Percentiles rank a stretch among this genome's conserved stretches.
These are phyloP conservation scores for Nasonia longicornis DNA, from an alignment of 1,140 invertebrate genomes.

Conservation along the genomic window DNA sequence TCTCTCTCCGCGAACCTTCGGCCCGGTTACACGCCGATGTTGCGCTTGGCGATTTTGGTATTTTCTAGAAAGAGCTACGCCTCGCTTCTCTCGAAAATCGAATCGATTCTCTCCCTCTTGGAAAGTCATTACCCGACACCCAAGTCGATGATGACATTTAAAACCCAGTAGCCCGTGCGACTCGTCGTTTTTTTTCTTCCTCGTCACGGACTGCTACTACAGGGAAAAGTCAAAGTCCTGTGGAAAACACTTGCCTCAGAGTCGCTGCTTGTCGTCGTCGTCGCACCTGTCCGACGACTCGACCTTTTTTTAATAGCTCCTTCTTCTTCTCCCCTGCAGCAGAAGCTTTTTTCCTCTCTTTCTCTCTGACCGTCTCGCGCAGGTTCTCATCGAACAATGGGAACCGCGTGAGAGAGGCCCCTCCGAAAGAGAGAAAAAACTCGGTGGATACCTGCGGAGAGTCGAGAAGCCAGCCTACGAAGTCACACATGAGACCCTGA, in stretches of 20 bases:
- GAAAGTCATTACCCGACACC: too few relatives aligned
- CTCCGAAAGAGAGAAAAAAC: conserved; percentile 13
- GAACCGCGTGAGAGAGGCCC: conserved; percentile 5
- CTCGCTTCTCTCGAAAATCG: not conserved
- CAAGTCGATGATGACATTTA: not conserved
- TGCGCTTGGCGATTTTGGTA: not conserved
- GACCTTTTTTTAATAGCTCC: conserved; percentile 29
- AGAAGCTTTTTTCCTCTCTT: not conserved
- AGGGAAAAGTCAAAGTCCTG: conserved; percentile 11
- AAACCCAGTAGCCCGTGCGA: not conserved
- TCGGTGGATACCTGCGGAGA: not conserved
- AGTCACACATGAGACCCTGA: not conserved
- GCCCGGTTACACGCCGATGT: not conserved
- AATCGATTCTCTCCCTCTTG: not conserved
- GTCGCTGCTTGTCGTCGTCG: not conserved
- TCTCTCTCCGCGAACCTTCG: not conserved
- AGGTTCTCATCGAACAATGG: conserved; percentile 18
- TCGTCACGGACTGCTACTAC: not conserved
- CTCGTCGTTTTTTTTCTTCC: not conserved
- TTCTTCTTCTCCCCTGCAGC: not conserved
- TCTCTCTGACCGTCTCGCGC: not conserved
- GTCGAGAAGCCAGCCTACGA: not conserved
- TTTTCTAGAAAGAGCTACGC: not conserved
- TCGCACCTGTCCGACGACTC: conserved; percentile 20
- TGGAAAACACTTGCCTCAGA: conserved; percentile 15